Base-by-base conservation (phyloP, 2,888 invertebrate genomes). In the Polymixis lichenea region DNA sequence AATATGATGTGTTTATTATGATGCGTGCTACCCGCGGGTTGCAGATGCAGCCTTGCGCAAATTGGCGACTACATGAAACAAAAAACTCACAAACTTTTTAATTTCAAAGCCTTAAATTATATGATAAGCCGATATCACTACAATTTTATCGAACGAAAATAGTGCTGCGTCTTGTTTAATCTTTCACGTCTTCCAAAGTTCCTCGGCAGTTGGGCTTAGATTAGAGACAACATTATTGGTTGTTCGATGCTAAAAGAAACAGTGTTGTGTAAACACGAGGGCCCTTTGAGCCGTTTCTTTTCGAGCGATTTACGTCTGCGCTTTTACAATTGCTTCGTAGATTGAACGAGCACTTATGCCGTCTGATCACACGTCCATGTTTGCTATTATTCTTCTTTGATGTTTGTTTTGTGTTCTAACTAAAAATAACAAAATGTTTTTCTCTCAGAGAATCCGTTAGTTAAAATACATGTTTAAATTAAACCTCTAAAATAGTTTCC, bases 271-370 rank as follows among this genome's bases (percentile, higher is more conserved):
- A 91, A 90, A 91, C 90, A 90, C 78, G 75, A 87, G 87, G 79
- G 86, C 89, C 89, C 91, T 91, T 91, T 90, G 90, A 90, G 86
- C 84, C 81, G 86, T 91, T 92, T 91, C 89, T 91, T 93, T 90
- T 90, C 87, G 81, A 89, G 87, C 90, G 90, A 90, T 93, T 90
- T 90, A 90, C 91, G 89, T 88, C 88, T 89, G 89, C 88, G 89
- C 89, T 89, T 91, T 89, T 87, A 90, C 90, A 90, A 90, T 90
- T 90, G 88, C 85, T 87, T 88, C 87, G 84, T 87, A 86, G 89
- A 88, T 91, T 89, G 90, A 89, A 91, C 89, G 89, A 89, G 90
- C 88, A 87, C 86, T 88, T 87, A 70, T 83, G 80, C 86, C 86
- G 75, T 85, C 80, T 84, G 84, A 85, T 87, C 83, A 86, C 86